phyloP scores from a whole-genome alignment of 2,888 invertebrate species.

The Microctonus hyperodae region DNA sequence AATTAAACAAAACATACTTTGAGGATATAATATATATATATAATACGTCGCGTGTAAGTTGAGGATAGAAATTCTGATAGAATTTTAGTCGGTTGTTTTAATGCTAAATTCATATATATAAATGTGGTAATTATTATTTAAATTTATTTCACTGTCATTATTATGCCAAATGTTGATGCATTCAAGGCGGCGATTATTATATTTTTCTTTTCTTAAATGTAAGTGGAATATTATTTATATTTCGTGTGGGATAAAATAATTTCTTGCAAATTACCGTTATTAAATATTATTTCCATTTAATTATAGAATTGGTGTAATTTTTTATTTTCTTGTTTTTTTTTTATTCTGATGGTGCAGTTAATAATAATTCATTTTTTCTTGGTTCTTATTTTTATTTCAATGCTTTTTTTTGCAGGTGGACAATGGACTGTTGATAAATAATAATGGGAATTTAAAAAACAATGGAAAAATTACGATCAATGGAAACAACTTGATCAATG shows the following conservation, averaged over 20 bases:
- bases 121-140: constrained; percentile 16
- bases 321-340: background rate
- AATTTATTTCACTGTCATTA: constrained; percentile 18
- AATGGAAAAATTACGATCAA: constrained; percentile 48
- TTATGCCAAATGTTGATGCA: constrained; percentile 12
- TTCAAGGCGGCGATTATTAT: constrained; percentile 11
- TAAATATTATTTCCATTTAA: background rate
- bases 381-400: background rate
- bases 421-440: constrained; percentile 46
- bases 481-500: constrained; percentile 42
- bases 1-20: constrained; percentile 14
- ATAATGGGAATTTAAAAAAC: constrained; percentile 45
- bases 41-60: constrained; percentile 19
- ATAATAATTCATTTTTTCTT: background rate
- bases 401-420: constrained; percentile 58
- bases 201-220: background rate
- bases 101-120: background rate
- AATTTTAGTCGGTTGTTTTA: constrained; percentile 25
- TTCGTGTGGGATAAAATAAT: background rate
- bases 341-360: background rate
- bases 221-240: constrained; percentile 1
- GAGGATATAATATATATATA: background rate
- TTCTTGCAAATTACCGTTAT: background rate
- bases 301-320: background rate
- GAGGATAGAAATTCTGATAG: constrained; percentile 26